A percentile compares a stretch with the other conserved stretches of the same genome.
Evolutionary conservation across 2,113 vertebrate species (phyloP).

Genomic region (Ochotona curzoniae): DNA sequence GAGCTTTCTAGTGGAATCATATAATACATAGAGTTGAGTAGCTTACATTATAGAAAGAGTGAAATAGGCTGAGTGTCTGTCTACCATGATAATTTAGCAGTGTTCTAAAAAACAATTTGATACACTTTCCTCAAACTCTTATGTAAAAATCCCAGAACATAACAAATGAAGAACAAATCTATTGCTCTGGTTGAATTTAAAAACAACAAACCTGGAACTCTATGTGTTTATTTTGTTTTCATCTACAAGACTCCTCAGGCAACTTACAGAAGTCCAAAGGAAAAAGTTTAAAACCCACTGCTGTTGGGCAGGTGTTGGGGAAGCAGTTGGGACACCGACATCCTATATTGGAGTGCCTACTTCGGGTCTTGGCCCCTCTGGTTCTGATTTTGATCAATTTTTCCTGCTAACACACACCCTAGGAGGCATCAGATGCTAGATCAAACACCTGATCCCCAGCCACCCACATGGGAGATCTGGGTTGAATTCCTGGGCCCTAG

Average conservation of each 20-base stretch:
- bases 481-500: too few relatives aligned
- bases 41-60: not conserved
- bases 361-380: too few relatives aligned
- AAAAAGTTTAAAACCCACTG: not conserved
- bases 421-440: too few relatives aligned
- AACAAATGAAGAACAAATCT: not conserved
- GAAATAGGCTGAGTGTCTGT: not conserved
- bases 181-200: not conserved
- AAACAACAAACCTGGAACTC: not conserved
- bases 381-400: too few relatives aligned
- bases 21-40: not conserved
- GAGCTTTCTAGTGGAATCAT: not conserved
- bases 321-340: too few relatives aligned
- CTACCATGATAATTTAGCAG: not conserved
- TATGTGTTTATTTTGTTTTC: not conserved
- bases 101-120: not conserved
- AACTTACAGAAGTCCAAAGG: not conserved
- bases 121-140: conserved; percentile 3
- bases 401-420: too few relatives aligned
- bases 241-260: not conserved
- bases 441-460: too few relatives aligned
- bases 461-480: too few relatives aligned
- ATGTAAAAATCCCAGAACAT: not conserved
- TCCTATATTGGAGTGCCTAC: too few relatives aligned
- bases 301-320: not conserved